Evolutionary conservation across 2,113 vertebrate species (phyloP).

Genomic region (Camelus dromedarius): DNA sequence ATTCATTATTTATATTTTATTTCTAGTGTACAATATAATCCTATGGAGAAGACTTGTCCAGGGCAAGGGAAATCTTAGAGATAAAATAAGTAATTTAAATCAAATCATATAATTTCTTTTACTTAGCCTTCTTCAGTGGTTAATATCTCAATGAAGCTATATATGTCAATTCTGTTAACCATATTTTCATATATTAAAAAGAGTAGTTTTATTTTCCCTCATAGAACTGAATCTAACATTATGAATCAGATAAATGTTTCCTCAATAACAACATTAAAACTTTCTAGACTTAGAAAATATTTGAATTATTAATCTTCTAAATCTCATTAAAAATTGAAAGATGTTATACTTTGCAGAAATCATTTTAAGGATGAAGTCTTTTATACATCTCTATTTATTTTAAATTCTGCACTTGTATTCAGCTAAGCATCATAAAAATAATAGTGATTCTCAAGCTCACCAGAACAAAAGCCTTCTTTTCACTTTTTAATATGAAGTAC

Average conservation of each 20-base stretch:
- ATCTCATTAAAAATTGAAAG: background rate
- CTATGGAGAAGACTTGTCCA: background rate
- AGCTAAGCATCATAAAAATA: background rate
- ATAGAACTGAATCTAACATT: background rate
- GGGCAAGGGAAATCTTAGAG: background rate
- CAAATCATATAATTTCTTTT: background rate
- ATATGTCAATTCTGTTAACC: background rate
- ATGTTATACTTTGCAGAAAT: background rate
- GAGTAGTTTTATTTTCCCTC: background rate
- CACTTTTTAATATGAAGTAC: background rate
- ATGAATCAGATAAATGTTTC: background rate
- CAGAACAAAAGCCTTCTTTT: background rate
- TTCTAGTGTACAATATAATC: background rate
- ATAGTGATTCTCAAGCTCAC: background rate
- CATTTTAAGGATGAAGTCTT: background rate
- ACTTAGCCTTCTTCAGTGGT: background rate
- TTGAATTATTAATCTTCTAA: slow-evolving; percentile 1
- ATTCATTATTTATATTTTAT: background rate
- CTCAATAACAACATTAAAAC: background rate
- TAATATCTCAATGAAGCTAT: background rate
- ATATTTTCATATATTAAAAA: background rate
- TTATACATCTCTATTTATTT: background rate
- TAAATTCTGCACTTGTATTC: background rate
- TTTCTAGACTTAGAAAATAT: slow-evolving; percentile 35
- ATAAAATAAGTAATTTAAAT: background rate